Evolutionary conservation across 1,140 invertebrate genomes (phyloP).

Genomic region (Dendroctonus ponderosae): DNA sequence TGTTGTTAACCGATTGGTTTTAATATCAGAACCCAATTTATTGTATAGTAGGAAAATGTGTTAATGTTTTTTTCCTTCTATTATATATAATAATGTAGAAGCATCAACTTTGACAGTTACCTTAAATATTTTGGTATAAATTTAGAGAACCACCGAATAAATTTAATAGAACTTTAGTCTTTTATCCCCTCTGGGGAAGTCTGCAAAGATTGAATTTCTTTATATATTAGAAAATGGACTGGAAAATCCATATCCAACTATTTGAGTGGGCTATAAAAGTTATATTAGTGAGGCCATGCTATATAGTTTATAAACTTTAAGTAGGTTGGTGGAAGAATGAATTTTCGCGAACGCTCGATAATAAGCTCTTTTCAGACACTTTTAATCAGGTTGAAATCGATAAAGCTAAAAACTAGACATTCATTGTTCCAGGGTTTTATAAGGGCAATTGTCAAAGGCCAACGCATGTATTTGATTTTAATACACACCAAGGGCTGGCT

Average conservation of each 20-base stretch:
- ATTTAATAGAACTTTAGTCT: constrained; percentile 32
- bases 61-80: no score
- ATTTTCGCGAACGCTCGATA: not conserved
- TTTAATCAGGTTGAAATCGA: no score
- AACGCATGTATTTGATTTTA: no score
- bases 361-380: no score
- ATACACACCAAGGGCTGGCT: no score
- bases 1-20: not conserved
- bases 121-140: constrained; percentile 30
- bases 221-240: constrained; percentile 33
- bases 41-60: no score
- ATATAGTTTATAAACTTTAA: constrained; percentile 19
- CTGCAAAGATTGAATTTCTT: constrained; percentile 33
- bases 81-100: no score
- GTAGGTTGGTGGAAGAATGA: constrained; percentile 3
- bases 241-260: constrained; percentile 30
- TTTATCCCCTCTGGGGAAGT: constrained; percentile 25
- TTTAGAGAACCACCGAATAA: constrained; percentile 21
- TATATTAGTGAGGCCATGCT: constrained; percentile 26
- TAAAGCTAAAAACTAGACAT: no score
- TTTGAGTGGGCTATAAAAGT: constrained; percentile 31
- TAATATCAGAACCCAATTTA: no score
- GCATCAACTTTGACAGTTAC: constrained; percentile 16
- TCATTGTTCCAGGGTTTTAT: no score
- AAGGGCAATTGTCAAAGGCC: no score